Percentiles rank a stretch among this genome's conserved stretches.
Conservation (phyloP, 2,113 vertebrate species). For the Pimephales promelas region DNA sequence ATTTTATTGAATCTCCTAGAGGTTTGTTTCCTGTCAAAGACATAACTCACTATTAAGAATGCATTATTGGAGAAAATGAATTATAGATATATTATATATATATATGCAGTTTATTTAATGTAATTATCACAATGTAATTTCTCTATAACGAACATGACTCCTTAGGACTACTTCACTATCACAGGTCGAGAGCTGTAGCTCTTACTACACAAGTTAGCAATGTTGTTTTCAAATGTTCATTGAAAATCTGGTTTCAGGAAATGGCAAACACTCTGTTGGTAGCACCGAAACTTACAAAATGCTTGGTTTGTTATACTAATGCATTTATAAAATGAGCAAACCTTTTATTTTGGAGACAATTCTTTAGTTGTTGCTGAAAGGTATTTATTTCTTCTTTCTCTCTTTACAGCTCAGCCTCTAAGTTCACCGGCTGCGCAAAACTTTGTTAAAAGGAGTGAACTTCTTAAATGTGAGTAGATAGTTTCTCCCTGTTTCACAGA, state of each 20-base stretch:
- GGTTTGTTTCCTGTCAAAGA: no score
- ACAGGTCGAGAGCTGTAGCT: neutral
- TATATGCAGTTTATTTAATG: neutral
- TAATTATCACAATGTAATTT: neutral
- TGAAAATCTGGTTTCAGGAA: neutral
- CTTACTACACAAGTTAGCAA: neutral
- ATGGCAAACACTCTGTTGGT: no score
- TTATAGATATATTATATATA: no score
- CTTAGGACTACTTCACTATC: no score
- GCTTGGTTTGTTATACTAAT: neutral
- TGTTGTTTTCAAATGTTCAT: neutral
- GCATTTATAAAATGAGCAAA: neutral
- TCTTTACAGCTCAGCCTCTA: neutral
- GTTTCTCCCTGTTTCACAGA: neutral
- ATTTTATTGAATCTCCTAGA: neutral
- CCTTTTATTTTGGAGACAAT: neutral
- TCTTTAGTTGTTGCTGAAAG: neutral
- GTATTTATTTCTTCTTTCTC: neutral
- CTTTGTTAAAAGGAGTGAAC: conserved; percentile 72
- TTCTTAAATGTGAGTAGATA: conserved; percentile 82
- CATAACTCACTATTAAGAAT: no score
- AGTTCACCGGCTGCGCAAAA: neutral
- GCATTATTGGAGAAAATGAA: no score
- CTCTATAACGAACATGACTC: no score
- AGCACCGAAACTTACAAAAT: no score